Base-by-base conservation (phyloP, 2,888 invertebrate species). In the Drosophila melanocephala region DNA sequence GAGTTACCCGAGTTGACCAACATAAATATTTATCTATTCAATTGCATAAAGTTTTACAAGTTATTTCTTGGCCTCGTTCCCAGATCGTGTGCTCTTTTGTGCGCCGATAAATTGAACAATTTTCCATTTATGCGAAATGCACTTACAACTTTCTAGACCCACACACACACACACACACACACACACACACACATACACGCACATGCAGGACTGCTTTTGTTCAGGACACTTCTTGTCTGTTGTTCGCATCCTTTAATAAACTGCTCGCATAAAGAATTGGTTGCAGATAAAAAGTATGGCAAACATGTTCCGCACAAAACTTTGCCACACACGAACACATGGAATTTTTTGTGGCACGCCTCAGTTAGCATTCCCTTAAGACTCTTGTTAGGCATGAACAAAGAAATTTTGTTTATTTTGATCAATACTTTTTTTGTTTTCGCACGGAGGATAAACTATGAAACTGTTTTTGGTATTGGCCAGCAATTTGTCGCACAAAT, bases 71-170 rank as follows among this genome's bases (percentile, higher is more conserved):
- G 60, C 70, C 66, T 53, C 42, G 63, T 71, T 60, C 33, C 37
- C 44, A 26, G 30, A 39, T 63, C 37, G 14, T 59, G 50, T 44
- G 50, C 39, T 64, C 55, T 55, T 84, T 87, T 83, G 81, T 87
- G 72, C 66, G 60, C 72, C 77, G 67, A 79, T 89, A 89, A 84
- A 89, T 85, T 89, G 82, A 81, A 85, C 79, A 79, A 75, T 85
- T 85, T 85, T 77, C 77, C 71, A 89, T 87, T 89, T 89, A 82
- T 75, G 83, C 65, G 74, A 84, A 87, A 80, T 89, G 85, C 81
- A 80, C 70, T 81, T 81, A 74, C 57, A 81, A 80, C 74, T 80
- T 77, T 79, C 10, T 75, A 32, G 44, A 12, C 61, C 22, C 44
- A 30, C 30, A 12, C 52, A 44, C 28, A 56, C 26, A 37, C 33